These are phyloP conservation scores for Ophion slaviceki DNA, from an alignment of 2,888 invertebrate genomes.

Conservation along the genomic window DNA sequence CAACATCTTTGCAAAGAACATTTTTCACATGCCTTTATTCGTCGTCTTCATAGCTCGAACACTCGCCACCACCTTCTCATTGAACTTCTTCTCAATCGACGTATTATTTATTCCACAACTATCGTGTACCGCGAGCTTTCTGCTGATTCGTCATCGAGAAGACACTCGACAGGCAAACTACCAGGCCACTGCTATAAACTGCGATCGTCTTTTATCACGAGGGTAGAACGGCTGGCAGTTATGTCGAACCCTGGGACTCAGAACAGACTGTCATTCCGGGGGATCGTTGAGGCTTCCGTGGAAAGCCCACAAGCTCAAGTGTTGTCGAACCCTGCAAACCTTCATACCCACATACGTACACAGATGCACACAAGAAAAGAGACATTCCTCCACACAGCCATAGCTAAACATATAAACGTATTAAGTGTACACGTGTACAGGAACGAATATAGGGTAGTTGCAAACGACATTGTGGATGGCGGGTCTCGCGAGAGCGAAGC, in stretches of 20 bases:
- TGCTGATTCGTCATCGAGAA: constrained; percentile 1
- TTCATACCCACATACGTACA: constrained; percentile 3
- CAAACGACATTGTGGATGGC: constrained; percentile 28
- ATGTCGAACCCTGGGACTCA: constrained; percentile 68
- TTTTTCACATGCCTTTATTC: constrained; percentile 53
- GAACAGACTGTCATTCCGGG: constrained; percentile 75
- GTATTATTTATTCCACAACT: constrained; percentile 12
- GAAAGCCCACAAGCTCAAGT: constrained; percentile 78
- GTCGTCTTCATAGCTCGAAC: constrained; percentile 41
- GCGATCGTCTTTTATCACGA: constrained; percentile 28
- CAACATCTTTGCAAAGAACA: neutral
- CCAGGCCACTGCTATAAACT: neutral
- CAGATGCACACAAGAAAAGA: neutral
- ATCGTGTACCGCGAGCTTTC: constrained; percentile 20
- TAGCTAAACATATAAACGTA: neutral
- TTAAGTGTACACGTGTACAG: neutral
- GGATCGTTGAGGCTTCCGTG: constrained; percentile 77
- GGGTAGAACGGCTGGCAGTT: constrained; percentile 35
- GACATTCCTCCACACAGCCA: neutral
- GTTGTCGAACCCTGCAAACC: constrained; percentile 77
- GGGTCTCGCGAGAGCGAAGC: constrained; percentile 28
- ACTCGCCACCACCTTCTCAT: neutral
- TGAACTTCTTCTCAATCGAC: neutral
- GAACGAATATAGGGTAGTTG: neutral
- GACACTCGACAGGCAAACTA: constrained; percentile 20